Evolutionary conservation across 1,140 invertebrate species (phyloP).

Genomic region (Pygmarrhopalites habei): DNA sequence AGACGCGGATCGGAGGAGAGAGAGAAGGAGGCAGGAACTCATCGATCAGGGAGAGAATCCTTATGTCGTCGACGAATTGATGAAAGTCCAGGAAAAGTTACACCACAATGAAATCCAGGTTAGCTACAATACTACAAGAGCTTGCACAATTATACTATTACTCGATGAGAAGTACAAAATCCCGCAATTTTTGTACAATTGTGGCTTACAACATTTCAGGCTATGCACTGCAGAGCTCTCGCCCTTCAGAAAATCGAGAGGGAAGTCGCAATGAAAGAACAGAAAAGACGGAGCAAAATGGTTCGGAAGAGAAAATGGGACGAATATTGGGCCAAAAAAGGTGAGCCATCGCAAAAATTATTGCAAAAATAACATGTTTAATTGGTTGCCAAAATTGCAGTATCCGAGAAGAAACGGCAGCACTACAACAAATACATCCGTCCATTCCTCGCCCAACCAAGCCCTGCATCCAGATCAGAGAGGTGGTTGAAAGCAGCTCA

Average conservation of each 20-base stretch:
- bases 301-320: background rate
- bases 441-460: background rate
- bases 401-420: slow-evolving; percentile 2
- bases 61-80: background rate
- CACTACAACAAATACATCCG: background rate
- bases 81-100: background rate
- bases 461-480: background rate
- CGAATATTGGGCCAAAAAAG: slow-evolving; percentile 1
- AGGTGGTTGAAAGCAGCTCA: background rate
- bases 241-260: background rate
- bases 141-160: too few relatives aligned
- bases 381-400: background rate
- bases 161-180: too few relatives aligned
- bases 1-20: background rate
- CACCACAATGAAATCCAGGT: background rate
- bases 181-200: too few relatives aligned
- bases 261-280: background rate
- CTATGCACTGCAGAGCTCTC: background rate
- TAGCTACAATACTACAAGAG: too few relatives aligned
- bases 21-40: background rate
- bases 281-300: background rate
- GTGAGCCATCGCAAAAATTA: background rate
- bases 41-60: slow-evolving; percentile 7
- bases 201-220: too few relatives aligned
- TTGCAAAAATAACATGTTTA: too few relatives aligned